phyloP scores from a whole-genome alignment of 2,888 invertebrate genomes.

The Perizoma flavofasciatum region DNA sequence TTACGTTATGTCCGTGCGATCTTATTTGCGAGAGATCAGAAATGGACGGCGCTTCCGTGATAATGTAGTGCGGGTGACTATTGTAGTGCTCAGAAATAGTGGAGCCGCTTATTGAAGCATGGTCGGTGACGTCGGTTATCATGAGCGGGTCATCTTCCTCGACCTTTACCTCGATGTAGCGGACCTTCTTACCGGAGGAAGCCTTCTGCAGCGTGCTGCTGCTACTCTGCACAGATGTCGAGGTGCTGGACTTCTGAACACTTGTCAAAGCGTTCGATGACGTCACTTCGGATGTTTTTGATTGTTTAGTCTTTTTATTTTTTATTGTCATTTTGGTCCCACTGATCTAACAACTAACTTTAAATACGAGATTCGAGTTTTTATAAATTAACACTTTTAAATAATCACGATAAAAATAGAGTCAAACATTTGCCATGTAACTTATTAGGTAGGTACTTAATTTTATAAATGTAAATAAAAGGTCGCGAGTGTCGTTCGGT shows the following conservation, averaged over 20 bases:
- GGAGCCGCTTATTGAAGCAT: conserved; percentile 76
- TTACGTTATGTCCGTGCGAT: conserved; percentile 66
- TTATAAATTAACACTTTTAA: conserved; percentile 59
- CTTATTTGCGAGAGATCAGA: conserved; percentile 74
- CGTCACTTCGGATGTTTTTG: conserved; percentile 71
- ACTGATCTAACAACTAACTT: conserved; percentile 53
- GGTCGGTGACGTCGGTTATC: conserved; percentile 80
- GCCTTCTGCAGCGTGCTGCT: conserved; percentile 74
- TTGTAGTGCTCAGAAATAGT: conserved; percentile 78
- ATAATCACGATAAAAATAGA: conserved; percentile 61
- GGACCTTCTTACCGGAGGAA: conserved; percentile 77
- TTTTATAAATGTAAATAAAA: conserved; percentile 50
- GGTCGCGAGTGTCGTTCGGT: conserved; percentile 81
- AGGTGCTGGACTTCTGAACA: conserved; percentile 74
- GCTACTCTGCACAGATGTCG: conserved; percentile 71
- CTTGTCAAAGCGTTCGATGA: conserved; percentile 73
- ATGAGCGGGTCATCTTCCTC: conserved; percentile 81
- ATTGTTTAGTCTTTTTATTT: conserved; percentile 82
- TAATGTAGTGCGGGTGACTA: conserved; percentile 81
- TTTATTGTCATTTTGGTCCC: conserved; percentile 81
- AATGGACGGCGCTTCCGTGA: conserved; percentile 79
- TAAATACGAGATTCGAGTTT: conserved; percentile 66
- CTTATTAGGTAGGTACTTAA: conserved; percentile 12
- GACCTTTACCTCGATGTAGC: conserved; percentile 81
- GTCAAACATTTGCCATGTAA: conserved; percentile 75